These are phyloP conservation scores for human (Homo sapiens) DNA, from an alignment of 2,113 vertebrate genomes.

Conservation along the genomic window DNA sequence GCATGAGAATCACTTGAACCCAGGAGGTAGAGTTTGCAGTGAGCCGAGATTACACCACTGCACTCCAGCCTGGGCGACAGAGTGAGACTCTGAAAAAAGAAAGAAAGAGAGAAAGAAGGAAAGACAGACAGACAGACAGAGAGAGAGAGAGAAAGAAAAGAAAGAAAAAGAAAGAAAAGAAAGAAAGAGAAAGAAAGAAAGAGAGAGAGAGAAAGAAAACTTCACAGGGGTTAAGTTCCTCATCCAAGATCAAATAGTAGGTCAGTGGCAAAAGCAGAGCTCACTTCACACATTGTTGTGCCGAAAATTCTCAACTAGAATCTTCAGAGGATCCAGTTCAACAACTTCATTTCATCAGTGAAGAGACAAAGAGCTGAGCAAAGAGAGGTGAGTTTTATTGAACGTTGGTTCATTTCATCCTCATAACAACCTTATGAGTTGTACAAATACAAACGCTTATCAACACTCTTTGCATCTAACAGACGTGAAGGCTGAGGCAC, in stretches of 20 bases:
- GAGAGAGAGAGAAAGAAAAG: no score
- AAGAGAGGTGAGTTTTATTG: not conserved
- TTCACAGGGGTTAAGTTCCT: not conserved
- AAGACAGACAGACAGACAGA: no score
- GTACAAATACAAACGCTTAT: not conserved
- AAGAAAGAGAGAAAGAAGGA: no score
- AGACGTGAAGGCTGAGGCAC: not conserved
- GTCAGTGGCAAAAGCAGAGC: not conserved
- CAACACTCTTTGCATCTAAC: not conserved
- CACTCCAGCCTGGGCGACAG: no score
- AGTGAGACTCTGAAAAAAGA: no score
- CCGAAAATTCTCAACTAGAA: not conserved
- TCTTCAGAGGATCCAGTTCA: not conserved
- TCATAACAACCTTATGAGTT: no score
- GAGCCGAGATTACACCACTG: no score
- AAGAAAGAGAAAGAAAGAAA: no score
- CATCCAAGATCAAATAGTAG: not conserved
- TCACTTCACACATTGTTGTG: not conserved
- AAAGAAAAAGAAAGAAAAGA: no score
- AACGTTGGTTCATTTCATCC: not conserved
- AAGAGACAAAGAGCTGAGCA: not conserved
- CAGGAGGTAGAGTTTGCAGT: no score
- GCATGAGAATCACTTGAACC: no score
- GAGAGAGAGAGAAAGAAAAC: no score
- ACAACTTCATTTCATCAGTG: not conserved